A percentile compares a stretch with the other conserved stretches of the same genome.
Evolutionary conservation across 2,797 vertebrate genomes (phyloP).

Genomic region (Poliocrania exsul): DNA sequence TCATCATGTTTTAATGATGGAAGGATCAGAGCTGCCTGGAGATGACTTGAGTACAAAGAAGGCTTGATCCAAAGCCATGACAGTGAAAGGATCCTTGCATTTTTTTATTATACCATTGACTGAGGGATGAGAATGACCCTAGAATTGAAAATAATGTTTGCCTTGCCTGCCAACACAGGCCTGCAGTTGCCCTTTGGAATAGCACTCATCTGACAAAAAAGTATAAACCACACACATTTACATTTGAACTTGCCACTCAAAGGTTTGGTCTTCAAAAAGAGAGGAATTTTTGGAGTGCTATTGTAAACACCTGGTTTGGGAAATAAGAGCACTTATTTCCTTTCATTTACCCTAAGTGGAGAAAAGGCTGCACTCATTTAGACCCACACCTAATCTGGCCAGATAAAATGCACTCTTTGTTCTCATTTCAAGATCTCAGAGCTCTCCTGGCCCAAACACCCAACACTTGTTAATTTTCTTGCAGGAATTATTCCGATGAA

Average conservation of each 20-base stretch:
- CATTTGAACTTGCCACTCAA: not conserved
- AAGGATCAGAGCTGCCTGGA: not conserved
- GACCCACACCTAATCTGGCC: not conserved
- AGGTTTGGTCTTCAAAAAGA: not conserved
- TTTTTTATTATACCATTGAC: not conserved
- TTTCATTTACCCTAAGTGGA: not conserved
- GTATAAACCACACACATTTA: not conserved
- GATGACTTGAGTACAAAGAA: not conserved
- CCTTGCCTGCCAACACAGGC: not conserved
- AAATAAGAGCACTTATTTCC: not conserved
- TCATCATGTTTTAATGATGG: not conserved
- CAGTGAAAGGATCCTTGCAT: not conserved
- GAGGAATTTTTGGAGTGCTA: not conserved
- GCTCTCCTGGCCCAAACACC: not conserved
- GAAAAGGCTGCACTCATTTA: not conserved
- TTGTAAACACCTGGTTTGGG: not conserved
- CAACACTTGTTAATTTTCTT: not conserved
- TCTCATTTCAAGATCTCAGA: not conserved
- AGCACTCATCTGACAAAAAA: not conserved
- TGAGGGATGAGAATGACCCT: not conserved
- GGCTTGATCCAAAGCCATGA: not conserved
- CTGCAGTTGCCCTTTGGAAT: not conserved
- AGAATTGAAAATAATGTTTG: not conserved
- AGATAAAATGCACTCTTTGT: not conserved
- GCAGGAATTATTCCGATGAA: not conserved